Percentiles rank a stretch among this genome's conserved stretches.
phyloP scores from a whole-genome alignment of 1,140 invertebrate genomes.

The Drosophila obscura region DNA sequence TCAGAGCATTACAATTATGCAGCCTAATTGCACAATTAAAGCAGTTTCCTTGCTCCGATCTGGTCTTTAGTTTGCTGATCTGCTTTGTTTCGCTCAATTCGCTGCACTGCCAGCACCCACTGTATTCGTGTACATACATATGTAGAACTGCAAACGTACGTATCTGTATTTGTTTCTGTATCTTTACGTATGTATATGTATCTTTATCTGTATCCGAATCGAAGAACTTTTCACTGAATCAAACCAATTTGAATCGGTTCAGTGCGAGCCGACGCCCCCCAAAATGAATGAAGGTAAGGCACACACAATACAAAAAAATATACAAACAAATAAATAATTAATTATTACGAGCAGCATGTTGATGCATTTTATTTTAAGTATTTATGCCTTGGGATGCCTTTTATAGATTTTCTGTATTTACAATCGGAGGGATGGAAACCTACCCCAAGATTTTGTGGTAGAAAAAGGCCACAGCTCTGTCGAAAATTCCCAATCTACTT shows the following conservation, averaged over 20 bases:
- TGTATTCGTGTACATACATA: constrained; percentile 16
- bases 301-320: constrained; percentile 13
- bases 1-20: constrained; percentile 57
- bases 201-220: constrained; percentile 8
- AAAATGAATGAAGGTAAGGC: constrained; percentile 22
- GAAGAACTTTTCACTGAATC: constrained; percentile 33
- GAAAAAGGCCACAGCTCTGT: no score
- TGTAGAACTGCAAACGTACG: constrained; percentile 13
- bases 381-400: no score
- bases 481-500: no score
- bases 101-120: constrained; percentile 10
- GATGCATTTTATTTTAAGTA: constrained; percentile 14
- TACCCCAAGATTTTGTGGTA: no score
- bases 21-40: constrained; percentile 68
- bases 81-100: neutral
- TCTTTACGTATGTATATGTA: neutral
- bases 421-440: no score
- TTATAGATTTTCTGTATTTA: no score
- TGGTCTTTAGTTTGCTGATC: no score
- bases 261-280: constrained; percentile 24
- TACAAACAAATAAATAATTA: constrained; percentile 42
- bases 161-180: constrained; percentile 7
- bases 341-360: constrained; percentile 25
- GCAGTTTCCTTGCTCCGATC: constrained; percentile 15
- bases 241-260: constrained; percentile 59